Evolutionary conservation across 2,888 invertebrate genomes (phyloP), one percentile per base, ranked within the genome.

Genomic region (Athalia circularis): DNA sequence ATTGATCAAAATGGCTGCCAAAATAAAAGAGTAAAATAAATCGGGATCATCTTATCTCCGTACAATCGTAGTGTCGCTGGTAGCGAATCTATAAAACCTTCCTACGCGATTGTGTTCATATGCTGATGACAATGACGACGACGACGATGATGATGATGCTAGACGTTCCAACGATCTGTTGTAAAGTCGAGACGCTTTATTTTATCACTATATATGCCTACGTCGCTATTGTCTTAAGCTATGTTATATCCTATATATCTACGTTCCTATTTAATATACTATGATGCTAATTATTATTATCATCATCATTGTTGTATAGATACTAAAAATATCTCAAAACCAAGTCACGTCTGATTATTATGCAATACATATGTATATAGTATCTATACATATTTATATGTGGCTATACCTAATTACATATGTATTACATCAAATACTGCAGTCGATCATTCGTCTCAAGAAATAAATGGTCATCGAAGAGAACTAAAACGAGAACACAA

Each of bases 31-130:
- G 29, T 29, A 1, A 72, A 57, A 13, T 13, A 72, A 79, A 79
- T 78, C 79, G 65, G 79, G 78, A 77, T 82, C 81, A 80, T 83
- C 79, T 77, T 81, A 82, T 81, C 80, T 80, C 29, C 29, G 7
- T 57, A 65, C 62, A 79, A 83, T 83, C 81, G 83, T 29, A n/a
- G n/a, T n/a, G n/a, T n/a, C n/a, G 80, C 80, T 81, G 80, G 82
- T 29, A 29, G 82, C 80, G 83, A 79, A 78, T 59, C 79, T 82
- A 43, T 62, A 68, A 29, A 29, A 29, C 1, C 83, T 50, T 54
- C 83, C 83, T 81, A 83, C 83, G 82, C 83, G 80, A 80, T 83
- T 82, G 29, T 29, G 29, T 29, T 29, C 29, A 29, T 29, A 29
- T 29, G 29, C 29, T 29, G 29, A 29, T 29, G 29, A 29, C 29